Conservation (phyloP, 64 coral and sea anemone genomes). For the Exaiptasia diaphana region DNA sequence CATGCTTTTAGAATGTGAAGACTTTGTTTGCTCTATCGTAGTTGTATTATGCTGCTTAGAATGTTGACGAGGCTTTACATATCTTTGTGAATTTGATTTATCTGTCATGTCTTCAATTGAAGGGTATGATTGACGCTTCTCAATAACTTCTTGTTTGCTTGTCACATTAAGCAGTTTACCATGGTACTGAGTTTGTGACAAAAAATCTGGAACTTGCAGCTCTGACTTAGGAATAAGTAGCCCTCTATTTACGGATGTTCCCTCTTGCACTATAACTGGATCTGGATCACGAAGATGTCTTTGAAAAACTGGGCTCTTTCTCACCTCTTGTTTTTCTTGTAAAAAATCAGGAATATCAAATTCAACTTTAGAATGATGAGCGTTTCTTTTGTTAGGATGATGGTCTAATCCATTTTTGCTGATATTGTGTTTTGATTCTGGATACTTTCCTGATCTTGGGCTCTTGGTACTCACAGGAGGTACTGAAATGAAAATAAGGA, state of each 20-base stretch:
- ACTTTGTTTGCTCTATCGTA: neutral
- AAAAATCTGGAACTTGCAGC: conserved; percentile 51
- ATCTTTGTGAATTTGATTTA: too few relatives aligned
- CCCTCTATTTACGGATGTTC: conserved; percentile 1
- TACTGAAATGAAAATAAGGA: neutral
- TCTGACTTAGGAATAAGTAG: conserved; percentile 48
- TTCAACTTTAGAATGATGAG: conserved; percentile 33
- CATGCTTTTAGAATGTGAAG: neutral
- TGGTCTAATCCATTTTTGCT: neutral
- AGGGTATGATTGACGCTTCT: too few relatives aligned
- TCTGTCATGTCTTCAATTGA: too few relatives aligned
- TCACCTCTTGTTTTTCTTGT: conserved; percentile 8
- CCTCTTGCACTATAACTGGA: neutral
- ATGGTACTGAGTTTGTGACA: neutral
- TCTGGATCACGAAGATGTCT: conserved; percentile 49
- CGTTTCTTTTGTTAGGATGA: neutral
- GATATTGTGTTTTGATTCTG: neutral
- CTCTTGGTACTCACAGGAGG: neutral
- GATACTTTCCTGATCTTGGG: conserved; percentile 11
- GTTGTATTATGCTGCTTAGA: neutral
- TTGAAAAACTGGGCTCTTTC: conserved; percentile 31
- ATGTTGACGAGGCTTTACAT: too few relatives aligned
- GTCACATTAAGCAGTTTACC: neutral
- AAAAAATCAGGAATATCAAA: conserved; percentile 63
- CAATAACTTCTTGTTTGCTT: neutral